Base-by-base conservation (phyloP, 2,888 invertebrate genomes). In the Caenorhabditis becei region DNA sequence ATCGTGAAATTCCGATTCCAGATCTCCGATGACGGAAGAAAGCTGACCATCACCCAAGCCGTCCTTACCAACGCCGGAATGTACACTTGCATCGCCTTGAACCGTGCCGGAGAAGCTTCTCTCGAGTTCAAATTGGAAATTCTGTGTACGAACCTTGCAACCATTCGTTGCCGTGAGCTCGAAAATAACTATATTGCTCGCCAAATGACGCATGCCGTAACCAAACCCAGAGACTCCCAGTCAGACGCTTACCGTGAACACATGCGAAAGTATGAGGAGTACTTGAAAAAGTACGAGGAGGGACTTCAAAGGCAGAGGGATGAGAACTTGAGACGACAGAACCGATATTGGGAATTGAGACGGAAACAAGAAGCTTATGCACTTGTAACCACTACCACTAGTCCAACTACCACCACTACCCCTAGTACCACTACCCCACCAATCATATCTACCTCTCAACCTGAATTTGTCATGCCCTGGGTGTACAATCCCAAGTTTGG, bases 11-110 rank as follows among this genome's bases (percentile, higher is more conserved):
- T 11, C 14, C 2, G 14, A 41, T 82, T 85, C 47, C 59, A 89
- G 89, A 66, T 90, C n/a, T 85, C 89, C 0, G 66, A 80, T n/a
- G 87, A 88, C 69, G 85, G 86, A 14, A 80, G 86, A 23, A 86
- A 84, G 20, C 79, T 90, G 32, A 79, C 83, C 14, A 71, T 88
- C 14, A 47, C 62, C 2, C 37, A 75, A 32, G 71, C 86, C 0
- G 37, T 86, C 87, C 91, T 87, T 91, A 92, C 11, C 87, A 93
- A 94, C 89, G 92, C 86, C 26, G 89, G 89, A 54, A 59, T 75
- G 63, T 94, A 94, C 89, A 93, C 93, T 0, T 94, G 94, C 89
- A 92, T 94, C 24, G 94, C 94, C 77, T 93, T 93, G 16, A 94
- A 94, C 91, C 93, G 93, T 82, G 94, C 94, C 0, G 95, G 95